Evolutionary conservation across 2,113 vertebrate genomes (phyloP), one percentile per base, ranked within the genome.

Genomic region (Callionymus lyra): DNA sequence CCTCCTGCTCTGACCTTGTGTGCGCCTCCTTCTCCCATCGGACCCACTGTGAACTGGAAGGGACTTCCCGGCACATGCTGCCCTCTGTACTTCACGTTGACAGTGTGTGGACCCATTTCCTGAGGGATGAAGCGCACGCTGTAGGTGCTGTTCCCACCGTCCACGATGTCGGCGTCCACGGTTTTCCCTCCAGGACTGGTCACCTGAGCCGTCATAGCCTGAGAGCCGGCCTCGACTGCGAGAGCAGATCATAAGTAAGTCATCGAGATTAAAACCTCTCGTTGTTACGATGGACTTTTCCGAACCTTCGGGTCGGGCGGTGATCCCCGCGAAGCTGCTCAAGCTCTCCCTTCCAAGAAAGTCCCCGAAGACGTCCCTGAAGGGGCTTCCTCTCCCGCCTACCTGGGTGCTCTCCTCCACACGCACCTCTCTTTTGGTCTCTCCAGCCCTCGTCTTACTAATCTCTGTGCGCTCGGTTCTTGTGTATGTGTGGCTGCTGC

Each of bases 391-490:
- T 1, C 88, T 89, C 1, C 89, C 88, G 0, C 93, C 89, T 0
- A 93, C 74, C 51, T 91, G 91, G 12, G 90, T 95, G 80, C 93
- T 97, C 72, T 97, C 94, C 71, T 98, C 92, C 74, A 98, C 91
- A 8, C 91, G 86, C 34, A 97, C 93, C 75, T 98, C 91, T 0
- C 93, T 85, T 59, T 90, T 97, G 45, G 93, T 98, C 81, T 95
- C 94, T 1, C 93, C 94, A 0, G 85, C 93, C 0, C 90, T 85
- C 0, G 84, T 90, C 78, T 97, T 94, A 84, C 94, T 98, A 86
- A 98, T 93, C 82, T 98, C 91, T 0, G 94, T 98, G 76, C 94
- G 89, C 80, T 98, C 93, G 0, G 94, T 98, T 62, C 94, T 91
- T 1, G 92, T 94, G 75, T 98, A 98, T 0, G 90, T 94, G 83